phyloP scores from a whole-genome alignment of 2,113 vertebrate species.

The Rhea pennata region DNA sequence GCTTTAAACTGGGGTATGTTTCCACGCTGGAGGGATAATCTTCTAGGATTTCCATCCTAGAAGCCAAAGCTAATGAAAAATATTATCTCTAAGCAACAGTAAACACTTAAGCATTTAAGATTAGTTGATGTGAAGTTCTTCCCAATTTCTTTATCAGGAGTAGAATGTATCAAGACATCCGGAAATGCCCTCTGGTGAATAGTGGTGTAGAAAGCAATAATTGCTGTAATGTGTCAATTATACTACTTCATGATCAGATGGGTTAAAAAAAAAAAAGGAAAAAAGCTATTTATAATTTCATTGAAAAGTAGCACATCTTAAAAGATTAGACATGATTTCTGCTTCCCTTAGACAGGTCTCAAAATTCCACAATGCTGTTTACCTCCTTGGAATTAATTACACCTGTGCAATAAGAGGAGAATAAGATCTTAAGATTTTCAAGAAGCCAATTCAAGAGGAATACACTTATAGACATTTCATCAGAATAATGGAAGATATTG shows the following conservation, averaged over 20 bases:
- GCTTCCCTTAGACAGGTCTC: neutral
- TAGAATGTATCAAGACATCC: neutral
- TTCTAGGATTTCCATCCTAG: constrained; percentile 7
- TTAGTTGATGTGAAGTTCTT: neutral
- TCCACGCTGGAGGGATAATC: neutral
- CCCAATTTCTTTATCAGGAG: neutral
- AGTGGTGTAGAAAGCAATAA: neutral
- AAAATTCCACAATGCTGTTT: neutral
- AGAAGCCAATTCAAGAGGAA: neutral
- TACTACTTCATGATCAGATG: neutral
- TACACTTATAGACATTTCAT: neutral
- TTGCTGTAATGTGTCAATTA: neutral
- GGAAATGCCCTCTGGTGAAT: neutral
- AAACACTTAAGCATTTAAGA: constrained; percentile 6
- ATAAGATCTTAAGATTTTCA: neutral
- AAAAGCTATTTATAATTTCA: neutral
- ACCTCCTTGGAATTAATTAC: neutral
- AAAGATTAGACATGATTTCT: neutral
- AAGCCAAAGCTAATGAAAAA: constrained; percentile 42
- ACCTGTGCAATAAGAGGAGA: neutral
- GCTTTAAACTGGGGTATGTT: neutral
- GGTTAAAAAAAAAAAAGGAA: neutral
- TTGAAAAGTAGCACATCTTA: neutral
- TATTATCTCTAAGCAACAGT: neutral
- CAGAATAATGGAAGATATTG: neutral